Evolutionary conservation across 2,113 vertebrate genomes (phyloP).

Genomic region (Vidua chalybeata): DNA sequence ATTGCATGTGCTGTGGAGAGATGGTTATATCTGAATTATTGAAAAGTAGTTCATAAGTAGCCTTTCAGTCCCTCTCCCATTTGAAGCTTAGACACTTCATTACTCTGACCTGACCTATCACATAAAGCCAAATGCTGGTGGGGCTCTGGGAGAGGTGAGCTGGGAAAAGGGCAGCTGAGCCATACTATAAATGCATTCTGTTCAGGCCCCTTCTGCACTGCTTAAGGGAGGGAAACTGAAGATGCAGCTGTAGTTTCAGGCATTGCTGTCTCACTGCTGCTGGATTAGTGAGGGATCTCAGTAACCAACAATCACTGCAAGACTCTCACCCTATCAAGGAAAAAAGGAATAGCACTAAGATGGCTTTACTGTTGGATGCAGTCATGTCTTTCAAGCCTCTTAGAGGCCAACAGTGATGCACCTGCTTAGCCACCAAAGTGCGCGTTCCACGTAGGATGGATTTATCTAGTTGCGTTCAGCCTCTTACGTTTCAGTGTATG

Average conservation of each 20-base stretch:
- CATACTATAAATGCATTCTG: not conserved
- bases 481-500: rapidly evolving
- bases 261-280: not conserved
- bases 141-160: not conserved
- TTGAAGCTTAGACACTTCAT: not conserved
- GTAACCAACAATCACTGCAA: not conserved
- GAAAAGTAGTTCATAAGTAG: not conserved
- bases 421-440: not conserved
- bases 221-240: not conserved
- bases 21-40: not conserved
- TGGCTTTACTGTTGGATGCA: not conserved
- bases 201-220: not conserved
- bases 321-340: not conserved
- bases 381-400: not conserved
- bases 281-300: not conserved
- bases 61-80: not conserved
- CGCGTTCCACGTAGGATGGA: rapidly evolving
- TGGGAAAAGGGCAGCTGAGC: not conserved
- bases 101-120: not conserved
- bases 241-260: not conserved
- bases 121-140: not conserved
- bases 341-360: not conserved
- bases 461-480: not conserved
- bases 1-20: not conserved
- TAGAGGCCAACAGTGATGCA: not conserved